Conservation (phyloP, 2,113 vertebrate species). For the Lepus americanus region DNA sequence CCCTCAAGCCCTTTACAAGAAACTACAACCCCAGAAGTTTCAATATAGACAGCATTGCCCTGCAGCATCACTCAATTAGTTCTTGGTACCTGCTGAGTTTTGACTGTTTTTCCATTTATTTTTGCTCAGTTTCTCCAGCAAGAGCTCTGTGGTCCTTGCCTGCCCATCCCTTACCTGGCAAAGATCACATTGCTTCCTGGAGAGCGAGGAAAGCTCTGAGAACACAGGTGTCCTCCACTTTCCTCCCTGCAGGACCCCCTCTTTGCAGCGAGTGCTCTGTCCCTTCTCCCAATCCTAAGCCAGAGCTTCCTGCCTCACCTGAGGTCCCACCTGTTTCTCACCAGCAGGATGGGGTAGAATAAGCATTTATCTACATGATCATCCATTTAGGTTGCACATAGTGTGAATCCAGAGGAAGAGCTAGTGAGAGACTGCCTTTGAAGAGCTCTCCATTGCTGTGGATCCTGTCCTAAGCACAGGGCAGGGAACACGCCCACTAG, state of each 20-base stretch:
- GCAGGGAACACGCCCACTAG: neutral
- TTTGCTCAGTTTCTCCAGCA: neutral
- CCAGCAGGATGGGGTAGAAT: neutral
- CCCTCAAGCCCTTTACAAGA: neutral
- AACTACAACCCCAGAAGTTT: neutral
- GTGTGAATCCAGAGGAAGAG: neutral
- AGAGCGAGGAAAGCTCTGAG: neutral
- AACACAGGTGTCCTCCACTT: neutral
- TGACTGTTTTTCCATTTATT: neutral
- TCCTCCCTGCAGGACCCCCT: neutral
- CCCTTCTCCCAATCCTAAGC: neutral
- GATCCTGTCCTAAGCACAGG: neutral
- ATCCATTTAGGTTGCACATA: neutral
- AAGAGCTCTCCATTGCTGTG: neutral
- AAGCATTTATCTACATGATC: neutral
- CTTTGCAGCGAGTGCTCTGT: neutral
- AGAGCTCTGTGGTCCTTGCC: neutral
- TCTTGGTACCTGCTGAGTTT: neutral
- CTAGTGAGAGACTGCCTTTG: neutral
- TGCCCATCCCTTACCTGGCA: neutral
- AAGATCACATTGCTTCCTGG: neutral
- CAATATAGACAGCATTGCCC: too few species aligned
- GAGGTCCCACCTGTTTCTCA: neutral
- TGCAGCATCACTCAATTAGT: neutral
- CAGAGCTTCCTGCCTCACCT: neutral